Conservation (phyloP, 2,113 vertebrate genomes). For the Diadophis punctatus region DNA sequence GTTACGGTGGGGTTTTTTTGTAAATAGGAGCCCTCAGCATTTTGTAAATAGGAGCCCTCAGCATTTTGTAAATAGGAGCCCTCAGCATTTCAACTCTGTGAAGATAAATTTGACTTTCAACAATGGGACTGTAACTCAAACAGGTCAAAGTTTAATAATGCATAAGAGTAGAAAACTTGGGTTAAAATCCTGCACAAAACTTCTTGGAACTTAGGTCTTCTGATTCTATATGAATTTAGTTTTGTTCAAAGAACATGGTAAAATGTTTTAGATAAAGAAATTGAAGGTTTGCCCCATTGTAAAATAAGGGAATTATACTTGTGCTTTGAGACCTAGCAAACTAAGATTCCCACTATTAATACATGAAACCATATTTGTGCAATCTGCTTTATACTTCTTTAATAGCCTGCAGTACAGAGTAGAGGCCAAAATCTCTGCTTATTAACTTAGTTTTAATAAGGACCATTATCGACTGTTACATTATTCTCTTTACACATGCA, state of each 20-base stretch:
- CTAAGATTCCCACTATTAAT: constrained; percentile 41
- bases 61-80: not conserved
- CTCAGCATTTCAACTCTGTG: not conserved
- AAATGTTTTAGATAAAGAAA: constrained; percentile 2
- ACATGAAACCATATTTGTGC: constrained; percentile 41
- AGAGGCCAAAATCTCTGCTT: constrained; percentile 43
- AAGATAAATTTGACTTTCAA: not conserved
- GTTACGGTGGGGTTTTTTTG: no score
- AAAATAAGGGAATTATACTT: constrained; percentile 22
- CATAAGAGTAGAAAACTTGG: not conserved
- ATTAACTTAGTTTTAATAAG: constrained; percentile 64
- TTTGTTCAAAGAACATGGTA: not conserved
- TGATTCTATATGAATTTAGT: constrained; percentile 7
- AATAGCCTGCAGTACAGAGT: constrained; percentile 42
- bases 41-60: not conserved
- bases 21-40: not conserved
- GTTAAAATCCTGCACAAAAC: constrained; percentile 14
- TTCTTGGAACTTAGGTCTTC: constrained; percentile 17
- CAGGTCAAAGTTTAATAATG: not conserved
- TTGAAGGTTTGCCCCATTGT: constrained; percentile 27
- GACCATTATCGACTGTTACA: constrained; percentile 43
- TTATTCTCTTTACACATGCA: constrained; percentile 36
- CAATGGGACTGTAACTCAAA: constrained; percentile 9
- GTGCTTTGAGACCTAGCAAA: constrained; percentile 42
- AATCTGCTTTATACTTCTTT: constrained; percentile 42